Base-by-base conservation (phyloP, 2,797 vertebrate species). In the Trachurus trachurus region DNA sequence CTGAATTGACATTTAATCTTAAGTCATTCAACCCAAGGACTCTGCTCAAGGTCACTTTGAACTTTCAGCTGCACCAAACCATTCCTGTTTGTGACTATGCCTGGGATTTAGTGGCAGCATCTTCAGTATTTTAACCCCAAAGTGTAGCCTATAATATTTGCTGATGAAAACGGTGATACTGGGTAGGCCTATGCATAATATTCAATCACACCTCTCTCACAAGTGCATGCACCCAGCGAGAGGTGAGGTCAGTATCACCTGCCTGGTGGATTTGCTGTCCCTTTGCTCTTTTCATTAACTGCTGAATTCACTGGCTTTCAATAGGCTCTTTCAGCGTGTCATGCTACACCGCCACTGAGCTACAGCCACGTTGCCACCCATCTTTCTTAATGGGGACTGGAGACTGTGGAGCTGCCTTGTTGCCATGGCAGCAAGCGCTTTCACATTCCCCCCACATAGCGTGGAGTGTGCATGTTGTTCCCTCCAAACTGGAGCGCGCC, bases 351-450 rank as follows among this genome's bases (percentile, higher is more conserved):
- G 78, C 93, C 89, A 89, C 85, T 93, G 89, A 91, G 85, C 88
- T 73, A 72, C 82, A 86, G 87, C 83, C 89, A 89, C 89, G 87
- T 90, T 91, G 78, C 90, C 89, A 89, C 89, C 91, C 90, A 91
- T 93, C 90, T 92, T 92, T 93, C 91, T 92, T 94, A 94, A 93
- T 93, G 89, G 92, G 92, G 89, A 88, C 87, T 87, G 85, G 87
- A 93, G 92, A 89, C 91, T 85, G 91, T 92, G 92, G 93, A 94
- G 91, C 92, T 91, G 92, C 91, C 94, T 86, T 94, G 95, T 96
- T 95, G 93, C 95, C 94, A 95, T 94, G 93, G 94, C 94, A 95
- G 95, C 95, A 85, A 82, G 90, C 63, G 81, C 87, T 93, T 95
- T 94, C 88, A 83, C 92, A 94, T 95, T 95, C 94, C 94, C 93